Base-by-base conservation (phyloP, 2,888 invertebrate genomes). In the Protodeltote pygarga region DNA sequence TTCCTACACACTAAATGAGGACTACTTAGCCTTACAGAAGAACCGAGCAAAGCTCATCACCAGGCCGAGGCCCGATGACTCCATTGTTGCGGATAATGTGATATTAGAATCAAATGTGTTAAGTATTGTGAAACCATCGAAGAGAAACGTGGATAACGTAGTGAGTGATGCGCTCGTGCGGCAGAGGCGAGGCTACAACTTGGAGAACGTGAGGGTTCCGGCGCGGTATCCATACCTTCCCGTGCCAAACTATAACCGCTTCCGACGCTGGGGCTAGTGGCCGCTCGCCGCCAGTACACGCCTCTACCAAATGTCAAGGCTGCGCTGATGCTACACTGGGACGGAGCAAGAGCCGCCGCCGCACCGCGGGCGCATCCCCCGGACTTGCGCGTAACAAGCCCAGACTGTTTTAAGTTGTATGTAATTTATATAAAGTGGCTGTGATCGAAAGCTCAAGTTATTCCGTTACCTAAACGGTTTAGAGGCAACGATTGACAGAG, bases 161-260 rank as follows among this genome's bases (percentile, higher is more conserved):
- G 74, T 65, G 40, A 77, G 79, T 13, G 64, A 67, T 31, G 78
- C 79, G 65, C 73, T 91, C 45, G 83, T 89, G 66, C 77, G 89
- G 50, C 80, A 81, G 65, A 77, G 90, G 25, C 83, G 92, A 13
- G 92, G 92, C 15, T 92, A 92, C 75, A 93, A 92, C 73, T 71
- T 92, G 69, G 92, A 93, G 75, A 86, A 92, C 63, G 92, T 92
- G 71, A 82, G 85, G 61, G 92, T 92, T 51, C 92, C 92, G 25
- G 85, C 90, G 49, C 77, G 90, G 66, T 91, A 91, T 66, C 91
- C 92, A 15, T 92, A 92, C 72, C 80, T 91, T 45, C 84, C 90
- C 24, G 89, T 90, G 58, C 83, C 87, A 47, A 82, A 75, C 52
- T 89, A 83, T 73, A 87, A 80, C 75, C 83, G 90, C 53, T 85